phyloP scores from a whole-genome alignment of 2,113 vertebrate genomes.

The Aldabrachelys gigantea region DNA sequence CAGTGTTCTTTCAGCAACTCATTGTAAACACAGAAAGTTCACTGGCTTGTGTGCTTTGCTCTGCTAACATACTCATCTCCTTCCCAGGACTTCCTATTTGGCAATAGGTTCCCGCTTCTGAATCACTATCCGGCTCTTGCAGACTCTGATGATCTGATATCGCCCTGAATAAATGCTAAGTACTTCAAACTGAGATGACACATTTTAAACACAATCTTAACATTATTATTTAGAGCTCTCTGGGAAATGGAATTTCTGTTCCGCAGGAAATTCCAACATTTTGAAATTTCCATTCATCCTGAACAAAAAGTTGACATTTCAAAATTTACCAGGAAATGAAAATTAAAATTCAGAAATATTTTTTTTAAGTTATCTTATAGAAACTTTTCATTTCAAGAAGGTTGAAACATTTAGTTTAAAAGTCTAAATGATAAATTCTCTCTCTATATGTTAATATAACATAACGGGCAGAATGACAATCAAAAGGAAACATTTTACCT shows the following conservation, averaged over 20 bases:
- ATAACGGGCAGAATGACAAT: neutral
- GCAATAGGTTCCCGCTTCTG: conserved; percentile 23
- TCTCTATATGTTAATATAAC: neutral
- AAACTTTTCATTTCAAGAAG: neutral
- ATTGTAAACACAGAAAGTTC: conserved; percentile 73
- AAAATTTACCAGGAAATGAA: neutral
- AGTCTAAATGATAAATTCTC: no score
- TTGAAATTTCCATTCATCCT: conserved; percentile 63
- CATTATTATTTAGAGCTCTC: conserved; percentile 52
- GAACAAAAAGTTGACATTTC: neutral
- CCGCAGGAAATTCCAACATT: conserved; percentile 31
- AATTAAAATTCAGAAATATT: neutral
- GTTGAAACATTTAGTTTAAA: neutral
- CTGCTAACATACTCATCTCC: conserved; percentile 36
- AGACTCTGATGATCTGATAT: conserved; percentile 53
- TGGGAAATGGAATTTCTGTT: conserved; percentile 64
- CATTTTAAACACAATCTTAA: conserved; percentile 41
- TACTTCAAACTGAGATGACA: conserved; percentile 61
- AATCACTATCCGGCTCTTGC: conserved; percentile 56
- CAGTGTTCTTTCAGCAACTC: conserved; percentile 60
- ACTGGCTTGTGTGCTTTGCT: conserved; percentile 67
- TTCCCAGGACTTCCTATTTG: conserved; percentile 69
- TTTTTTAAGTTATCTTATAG: neutral
- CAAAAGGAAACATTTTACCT: neutral
- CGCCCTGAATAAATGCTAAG: neutral